Percentiles rank a stretch among this genome's conserved stretches.
Conservation (phyloP, 2,888 invertebrate species). For the Dendrolimus houi region DNA sequence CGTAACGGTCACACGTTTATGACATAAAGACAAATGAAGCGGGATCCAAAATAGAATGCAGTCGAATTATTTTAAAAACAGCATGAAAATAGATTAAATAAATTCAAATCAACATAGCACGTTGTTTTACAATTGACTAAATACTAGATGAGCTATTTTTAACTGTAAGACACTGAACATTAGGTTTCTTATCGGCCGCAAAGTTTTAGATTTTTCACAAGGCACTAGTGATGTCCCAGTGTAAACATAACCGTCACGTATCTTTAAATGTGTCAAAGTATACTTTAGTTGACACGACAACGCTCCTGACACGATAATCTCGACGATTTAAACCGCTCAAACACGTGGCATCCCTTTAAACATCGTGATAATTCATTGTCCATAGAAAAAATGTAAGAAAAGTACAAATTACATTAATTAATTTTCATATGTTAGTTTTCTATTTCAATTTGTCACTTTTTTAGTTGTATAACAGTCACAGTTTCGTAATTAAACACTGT, state of each 20-base stretch:
- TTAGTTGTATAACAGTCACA: no score
- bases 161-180: neutral
- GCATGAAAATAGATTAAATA: neutral
- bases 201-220: slow-evolving; percentile 16
- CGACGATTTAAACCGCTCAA: slow-evolving; percentile 27
- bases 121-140: neutral
- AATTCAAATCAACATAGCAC: neutral
- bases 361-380: slow-evolving; percentile 9
- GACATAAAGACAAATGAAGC: neutral
- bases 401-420: slow-evolving; percentile 2
- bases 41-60: neutral
- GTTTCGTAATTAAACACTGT: no score
- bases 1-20: neutral
- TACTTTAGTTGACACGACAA: slow-evolving; percentile 38
- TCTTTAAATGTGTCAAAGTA: slow-evolving; percentile 51
- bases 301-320: slow-evolving; percentile 57
- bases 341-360: slow-evolving; percentile 6
- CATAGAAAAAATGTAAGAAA: slow-evolving; percentile 1
- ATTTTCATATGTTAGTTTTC: neutral
- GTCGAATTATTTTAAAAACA: neutral
- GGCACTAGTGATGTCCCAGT: slow-evolving; percentile 36
- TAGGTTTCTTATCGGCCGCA: slow-evolving; percentile 9
- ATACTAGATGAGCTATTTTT: neutral
- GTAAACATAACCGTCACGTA: slow-evolving; percentile 54
- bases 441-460: no score